Evolutionary conservation across 2,888 invertebrate species (phyloP).

Genomic region (Acleris literana): DNA sequence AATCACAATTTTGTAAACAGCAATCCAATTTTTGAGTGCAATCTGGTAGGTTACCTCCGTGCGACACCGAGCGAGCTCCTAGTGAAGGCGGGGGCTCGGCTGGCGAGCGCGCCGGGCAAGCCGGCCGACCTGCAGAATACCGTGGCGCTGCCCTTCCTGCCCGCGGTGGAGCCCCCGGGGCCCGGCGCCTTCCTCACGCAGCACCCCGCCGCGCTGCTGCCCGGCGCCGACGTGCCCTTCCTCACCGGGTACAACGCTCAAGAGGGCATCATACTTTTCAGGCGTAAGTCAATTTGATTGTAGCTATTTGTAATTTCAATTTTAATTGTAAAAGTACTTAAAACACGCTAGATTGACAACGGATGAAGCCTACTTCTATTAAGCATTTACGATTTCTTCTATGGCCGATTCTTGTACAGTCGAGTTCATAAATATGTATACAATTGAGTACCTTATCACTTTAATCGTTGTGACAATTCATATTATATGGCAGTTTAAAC

Average conservation of each 20-base stretch:
- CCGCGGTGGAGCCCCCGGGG: constrained; percentile 73
- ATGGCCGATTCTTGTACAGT: no score
- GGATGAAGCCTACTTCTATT: no score
- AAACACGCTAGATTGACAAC: no score
- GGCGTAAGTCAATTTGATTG: constrained; percentile 69
- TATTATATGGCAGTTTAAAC: no score
- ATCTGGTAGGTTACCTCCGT: constrained; percentile 75
- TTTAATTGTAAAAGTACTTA: constrained; percentile 27
- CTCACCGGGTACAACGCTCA: constrained; percentile 86
- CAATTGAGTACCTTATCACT: no score
- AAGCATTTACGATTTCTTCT: no score
- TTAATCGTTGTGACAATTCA: no score
- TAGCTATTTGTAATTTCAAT: not conserved
- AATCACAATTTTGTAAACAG: no score
- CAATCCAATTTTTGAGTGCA: no score
- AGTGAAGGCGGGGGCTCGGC: constrained; percentile 82
- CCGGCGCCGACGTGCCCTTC: constrained; percentile 84
- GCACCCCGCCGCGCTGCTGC: constrained; percentile 73
- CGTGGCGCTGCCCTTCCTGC: constrained; percentile 85
- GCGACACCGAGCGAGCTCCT: constrained; percentile 84
- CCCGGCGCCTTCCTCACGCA: constrained; percentile 81
- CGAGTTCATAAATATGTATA: no score
- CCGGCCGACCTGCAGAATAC: constrained; percentile 80
- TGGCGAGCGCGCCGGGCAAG: constrained; percentile 70
- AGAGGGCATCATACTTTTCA: constrained; percentile 85